phyloP scores from a whole-genome alignment of 2,113 vertebrate genomes.

The Ictalurus punctatus region DNA sequence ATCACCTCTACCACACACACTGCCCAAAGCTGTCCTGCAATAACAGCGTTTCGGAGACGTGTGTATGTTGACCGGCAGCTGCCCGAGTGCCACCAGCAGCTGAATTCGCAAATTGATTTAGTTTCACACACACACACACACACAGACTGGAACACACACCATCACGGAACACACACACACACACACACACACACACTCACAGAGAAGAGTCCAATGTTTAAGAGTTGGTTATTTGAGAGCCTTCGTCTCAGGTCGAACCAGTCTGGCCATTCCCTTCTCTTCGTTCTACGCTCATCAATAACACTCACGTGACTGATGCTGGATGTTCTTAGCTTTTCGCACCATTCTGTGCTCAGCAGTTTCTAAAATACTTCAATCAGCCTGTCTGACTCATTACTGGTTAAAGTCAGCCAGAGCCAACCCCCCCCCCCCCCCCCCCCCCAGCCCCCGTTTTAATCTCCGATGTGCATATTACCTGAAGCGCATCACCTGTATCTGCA shows the following conservation, averaged over 20 bases:
- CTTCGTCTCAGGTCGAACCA: neutral
- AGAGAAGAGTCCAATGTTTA: neutral
- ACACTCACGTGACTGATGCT: no score
- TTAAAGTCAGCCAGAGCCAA: no score
- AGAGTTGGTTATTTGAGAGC: neutral
- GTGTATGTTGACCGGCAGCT: conserved; percentile 27
- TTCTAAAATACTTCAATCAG: neutral
- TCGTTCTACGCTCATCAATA: neutral
- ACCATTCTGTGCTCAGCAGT: neutral
- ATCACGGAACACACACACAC: conserved; percentile 21
- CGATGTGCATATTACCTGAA: neutral
- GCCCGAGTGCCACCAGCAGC: conserved; percentile 63
- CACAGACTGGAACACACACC: conserved; percentile 30
- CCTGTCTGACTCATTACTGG: no score
- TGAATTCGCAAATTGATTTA: conserved; percentile 75
- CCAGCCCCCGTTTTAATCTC: neutral
- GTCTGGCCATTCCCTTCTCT: neutral
- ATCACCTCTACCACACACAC: conserved; percentile 61
- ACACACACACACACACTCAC: neutral
- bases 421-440: no score
- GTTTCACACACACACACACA: conserved; percentile 55
- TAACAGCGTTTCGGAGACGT: conserved; percentile 56
- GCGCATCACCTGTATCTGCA: neutral
- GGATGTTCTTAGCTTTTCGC: no score
- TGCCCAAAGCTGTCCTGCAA: conserved; percentile 67